phyloP scores from a whole-genome alignment of 2,888 invertebrate species.

The Miltochrista miniata region DNA sequence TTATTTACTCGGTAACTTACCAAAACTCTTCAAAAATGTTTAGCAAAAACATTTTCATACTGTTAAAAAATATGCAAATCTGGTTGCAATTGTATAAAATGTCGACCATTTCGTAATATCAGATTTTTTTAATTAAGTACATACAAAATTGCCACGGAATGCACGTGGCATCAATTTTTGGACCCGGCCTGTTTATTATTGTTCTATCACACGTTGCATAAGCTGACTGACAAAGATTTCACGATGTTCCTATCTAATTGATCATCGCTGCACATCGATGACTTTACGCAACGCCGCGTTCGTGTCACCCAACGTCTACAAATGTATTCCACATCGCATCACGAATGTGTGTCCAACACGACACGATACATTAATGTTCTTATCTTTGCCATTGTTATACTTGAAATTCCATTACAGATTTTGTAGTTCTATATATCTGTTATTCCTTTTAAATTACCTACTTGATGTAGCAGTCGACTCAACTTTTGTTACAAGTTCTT shows the following conservation, averaged over 20 bases:
- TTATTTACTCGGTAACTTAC: too few species aligned
- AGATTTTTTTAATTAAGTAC: neutral
- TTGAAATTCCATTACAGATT: too few species aligned
- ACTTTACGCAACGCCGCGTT: slow-evolving; percentile 56
- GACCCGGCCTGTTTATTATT: slow-evolving; percentile 25
- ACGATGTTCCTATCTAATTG: slow-evolving; percentile 53
- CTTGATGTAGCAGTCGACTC: too few species aligned
- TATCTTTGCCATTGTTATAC: slow-evolving; percentile 10
- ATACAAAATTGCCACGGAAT: slow-evolving; percentile 2
- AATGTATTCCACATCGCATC: slow-evolving; percentile 27
- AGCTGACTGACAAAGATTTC: slow-evolving; percentile 46
- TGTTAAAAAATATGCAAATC: neutral
- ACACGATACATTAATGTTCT: slow-evolving; percentile 20
- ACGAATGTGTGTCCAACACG: slow-evolving; percentile 20
- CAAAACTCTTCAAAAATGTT: too few species aligned
- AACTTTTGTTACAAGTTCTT: too few species aligned
- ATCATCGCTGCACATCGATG: slow-evolving; percentile 67
- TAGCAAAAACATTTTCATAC: too few species aligned
- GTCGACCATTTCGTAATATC: neutral
- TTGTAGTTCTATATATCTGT: too few species aligned
- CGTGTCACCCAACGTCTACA: slow-evolving; percentile 29
- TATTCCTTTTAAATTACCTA: too few species aligned
- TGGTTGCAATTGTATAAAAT: neutral
- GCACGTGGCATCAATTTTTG: slow-evolving; percentile 8
- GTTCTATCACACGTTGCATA: slow-evolving; percentile 54